Evolutionary conservation across 2,797 vertebrate species (phyloP), one percentile per base, ranked within the genome.

Genomic region (Acanthurus lineatus): DNA sequence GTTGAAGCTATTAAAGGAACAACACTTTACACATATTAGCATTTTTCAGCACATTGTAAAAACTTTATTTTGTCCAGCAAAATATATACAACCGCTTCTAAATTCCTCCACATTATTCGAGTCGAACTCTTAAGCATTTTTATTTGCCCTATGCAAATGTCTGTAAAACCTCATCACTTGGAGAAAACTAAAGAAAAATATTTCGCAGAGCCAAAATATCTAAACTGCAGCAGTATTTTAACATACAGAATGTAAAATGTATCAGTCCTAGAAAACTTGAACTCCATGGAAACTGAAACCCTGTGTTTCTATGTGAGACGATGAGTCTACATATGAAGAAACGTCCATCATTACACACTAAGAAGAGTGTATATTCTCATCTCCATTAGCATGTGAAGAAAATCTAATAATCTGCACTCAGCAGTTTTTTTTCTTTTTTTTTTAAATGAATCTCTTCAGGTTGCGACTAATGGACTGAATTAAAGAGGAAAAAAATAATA

Each of bases 311-410:
- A 17, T 80, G 52, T 70, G 40, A 81, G 63, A 88, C 76, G 68
- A 87, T 75, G 87, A 19, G 65, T 22, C 22, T 45, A 73, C 54
- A 54, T 8, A 45, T 59, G 11, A 54, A 58, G 22, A 76, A 49
- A 68, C 49, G 35, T 64, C 35, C 53, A 79, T 86, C 82, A 88
- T 88, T 77, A 81, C 69, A 82, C 61, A 85, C 45, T 77, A 74
- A 45, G 69, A 51, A 60, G 51, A 77, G 65, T 59, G 14, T 40
- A 69, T 83, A 84, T 83, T 49, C 66, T 83, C 77, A 77, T 83
- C 76, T 68, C 62, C 65, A 69, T 51, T 44, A 60, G 69, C 69
- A 67, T 16, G 10, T 51, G 69, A 78, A 38, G 69, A 54, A 59
- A 35, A 87, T 78, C 73, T 17, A 52, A 58, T 76, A 79, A 79